A percentile compares a stretch with the other conserved stretches of the same genome.
These are phyloP conservation scores for Glaucomys volans DNA, from an alignment of 2,113 vertebrate genomes.

Conservation along the genomic window DNA sequence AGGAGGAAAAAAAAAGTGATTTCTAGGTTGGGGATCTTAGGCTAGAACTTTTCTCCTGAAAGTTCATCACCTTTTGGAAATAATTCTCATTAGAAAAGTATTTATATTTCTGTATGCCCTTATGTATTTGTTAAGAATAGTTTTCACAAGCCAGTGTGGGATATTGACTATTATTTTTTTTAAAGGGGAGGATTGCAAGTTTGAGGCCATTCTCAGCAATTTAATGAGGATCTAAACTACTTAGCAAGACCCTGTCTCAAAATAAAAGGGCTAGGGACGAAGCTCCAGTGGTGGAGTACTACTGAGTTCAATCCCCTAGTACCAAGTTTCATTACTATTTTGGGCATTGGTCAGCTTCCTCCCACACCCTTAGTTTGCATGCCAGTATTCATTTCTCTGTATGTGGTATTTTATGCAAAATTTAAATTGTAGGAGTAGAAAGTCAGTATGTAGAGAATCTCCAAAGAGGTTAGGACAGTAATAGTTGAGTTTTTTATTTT, in stretches of 20 bases:
- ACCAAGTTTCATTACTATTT: neutral
- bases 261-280: no score
- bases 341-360: neutral
- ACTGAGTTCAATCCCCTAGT: no score
- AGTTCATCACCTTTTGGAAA: constrained; percentile 8
- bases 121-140: constrained; percentile 19
- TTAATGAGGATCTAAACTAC: no score
- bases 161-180: neutral
- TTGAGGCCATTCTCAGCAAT: no score
- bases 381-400: neutral
- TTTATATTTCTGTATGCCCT: neutral
- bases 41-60: neutral
- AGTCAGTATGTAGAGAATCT: neutral
- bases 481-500: neutral
- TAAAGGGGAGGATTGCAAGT: no score
- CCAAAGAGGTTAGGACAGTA: neutral
- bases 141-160: neutral
- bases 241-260: no score
- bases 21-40: neutral
- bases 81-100: neutral
- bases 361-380: neutral
- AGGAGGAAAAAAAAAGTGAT: neutral
- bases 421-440: neutral
- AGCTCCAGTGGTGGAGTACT: no score
- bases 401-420: constrained; percentile 10